Percentiles rank a stretch among this genome's conserved stretches.
Evolutionary conservation across 2,888 invertebrate genomes (phyloP).

Genomic region (Alitta virens): DNA sequence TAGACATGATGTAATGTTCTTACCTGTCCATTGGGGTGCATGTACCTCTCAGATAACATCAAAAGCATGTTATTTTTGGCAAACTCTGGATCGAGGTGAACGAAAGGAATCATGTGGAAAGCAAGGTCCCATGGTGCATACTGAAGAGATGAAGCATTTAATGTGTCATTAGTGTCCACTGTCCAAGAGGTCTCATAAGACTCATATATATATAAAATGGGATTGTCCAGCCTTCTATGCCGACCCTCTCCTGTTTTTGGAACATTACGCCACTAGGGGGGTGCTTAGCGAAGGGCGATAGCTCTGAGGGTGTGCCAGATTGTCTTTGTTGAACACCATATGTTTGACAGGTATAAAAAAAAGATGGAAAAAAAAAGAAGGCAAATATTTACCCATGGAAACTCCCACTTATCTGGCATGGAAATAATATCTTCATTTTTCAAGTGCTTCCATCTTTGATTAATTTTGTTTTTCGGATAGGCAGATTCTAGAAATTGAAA

Average conservation of each 20-base stretch:
- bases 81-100: conserved; percentile 51
- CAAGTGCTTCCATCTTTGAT: conserved; percentile 49
- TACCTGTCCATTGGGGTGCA: conserved; percentile 59
- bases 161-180: too few species aligned
- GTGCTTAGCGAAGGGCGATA: too few species aligned
- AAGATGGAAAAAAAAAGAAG: too few species aligned
- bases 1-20: too few species aligned
- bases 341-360: too few species aligned
- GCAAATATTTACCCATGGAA: conserved; percentile 57
- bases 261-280: too few species aligned
- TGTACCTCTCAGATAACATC: conserved; percentile 55
- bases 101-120: conserved; percentile 55
- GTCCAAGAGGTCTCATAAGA: too few species aligned
- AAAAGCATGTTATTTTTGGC: conserved; percentile 56
- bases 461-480: not conserved
- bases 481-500: not conserved
- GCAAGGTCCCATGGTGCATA: conserved; percentile 58
- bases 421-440: conserved; percentile 54
- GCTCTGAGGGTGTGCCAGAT: too few species aligned
- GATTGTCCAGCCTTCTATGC: too few species aligned
- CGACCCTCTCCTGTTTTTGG: too few species aligned
- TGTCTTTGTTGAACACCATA: too few species aligned
- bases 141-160: conserved; percentile 38
- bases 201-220: too few species aligned
- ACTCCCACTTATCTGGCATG: conserved; percentile 59